Evolutionary conservation across 2,113 vertebrate species (phyloP).

Genomic region (Gallinago undulata): DNA sequence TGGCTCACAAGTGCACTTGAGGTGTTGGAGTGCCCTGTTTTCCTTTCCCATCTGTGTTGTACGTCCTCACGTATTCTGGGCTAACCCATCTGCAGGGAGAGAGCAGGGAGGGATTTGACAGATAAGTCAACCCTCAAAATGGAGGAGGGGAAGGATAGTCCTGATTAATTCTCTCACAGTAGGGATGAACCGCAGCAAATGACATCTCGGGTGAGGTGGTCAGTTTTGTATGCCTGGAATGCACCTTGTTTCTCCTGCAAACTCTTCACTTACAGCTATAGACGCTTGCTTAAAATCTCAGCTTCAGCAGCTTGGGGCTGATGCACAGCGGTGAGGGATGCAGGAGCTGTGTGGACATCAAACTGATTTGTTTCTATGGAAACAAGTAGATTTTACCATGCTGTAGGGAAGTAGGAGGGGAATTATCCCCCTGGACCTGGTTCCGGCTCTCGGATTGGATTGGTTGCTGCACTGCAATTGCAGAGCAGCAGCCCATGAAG

Average conservation of each 20-base stretch:
- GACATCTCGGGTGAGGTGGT: not conserved
- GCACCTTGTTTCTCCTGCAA: not conserved
- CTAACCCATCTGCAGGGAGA: slow-evolving; percentile 5
- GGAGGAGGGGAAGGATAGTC: slow-evolving; percentile 21
- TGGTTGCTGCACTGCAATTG: slow-evolving; percentile 11
- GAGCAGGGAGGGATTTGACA: slow-evolving; percentile 4
- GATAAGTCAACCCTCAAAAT: slow-evolving; percentile 23
- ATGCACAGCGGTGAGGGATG: slow-evolving; percentile 26
- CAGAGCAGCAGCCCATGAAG: slow-evolving; percentile 12
- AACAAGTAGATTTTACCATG: slow-evolving; percentile 63
- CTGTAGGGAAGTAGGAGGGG: slow-evolving; percentile 31
- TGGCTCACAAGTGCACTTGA: not conserved
- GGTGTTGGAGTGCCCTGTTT: not conserved
- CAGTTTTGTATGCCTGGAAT: not conserved
- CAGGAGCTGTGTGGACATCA: slow-evolving; percentile 32
- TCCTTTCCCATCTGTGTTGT: not conserved
- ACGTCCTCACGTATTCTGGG: not conserved
- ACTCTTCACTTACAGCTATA: not conserved
- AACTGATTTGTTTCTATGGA: slow-evolving; percentile 71
- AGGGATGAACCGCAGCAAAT: not conserved
- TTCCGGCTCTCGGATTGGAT: not conserved
- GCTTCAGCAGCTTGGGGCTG: slow-evolving; percentile 12
- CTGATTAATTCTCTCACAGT: slow-evolving; percentile 5
- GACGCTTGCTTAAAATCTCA: not conserved
- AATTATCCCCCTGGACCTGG: slow-evolving; percentile 13